Base-by-base conservation (phyloP, 2,888 invertebrate species). In the Pollenia labialis region DNA sequence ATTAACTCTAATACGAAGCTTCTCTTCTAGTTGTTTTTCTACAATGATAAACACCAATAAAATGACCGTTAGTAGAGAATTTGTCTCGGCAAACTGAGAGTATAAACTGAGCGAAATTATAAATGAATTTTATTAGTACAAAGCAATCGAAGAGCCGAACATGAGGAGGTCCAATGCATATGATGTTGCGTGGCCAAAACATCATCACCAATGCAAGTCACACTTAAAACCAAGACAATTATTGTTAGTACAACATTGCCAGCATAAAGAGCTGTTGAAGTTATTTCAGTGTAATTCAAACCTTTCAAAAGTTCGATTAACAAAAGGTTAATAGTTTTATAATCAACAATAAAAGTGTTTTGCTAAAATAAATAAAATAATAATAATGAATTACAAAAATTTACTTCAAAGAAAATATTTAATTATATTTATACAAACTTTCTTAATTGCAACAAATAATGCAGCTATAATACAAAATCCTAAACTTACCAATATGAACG, bases 141-240 rank as follows among this genome's bases (percentile, higher is more conserved):
- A 64, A 64, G 44, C 64, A 76, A 44, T 64, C 23, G 23, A 0
- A 75, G 75, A 74, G 60, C 1, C 18, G 2, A 40, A 44, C 18
- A 74, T 48, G 48, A 40, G 16, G 42, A 72, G 46, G 23, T 18
- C 32, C 7, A 11, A 60, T n/a, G 48, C 6, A 14, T n/a, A n/a
- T n/a, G n/a, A n/a, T n/a, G n/a, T n/a, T n/a, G 77, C 62, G 48
- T 75, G 89, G 50, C 89, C 90, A 14, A 54, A 74, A 72, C 32
- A 75, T 62, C 32, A 82, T 82, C 82, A 81, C 83, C 72, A 64
- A 87, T 85, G 82, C 75, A 85, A 87, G 69, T 82, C 69, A 54
- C 85, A 85, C 46, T 52, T 62, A 54, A 79, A 56, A 4, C 62
- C 16, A 72, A 64, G 7, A 81, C 66, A 77, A 77, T 72, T 85